A percentile compares a stretch with the other conserved stretches of the same genome.
Conservation (phyloP, 2,113 vertebrate genomes). For the Burhinus oedicnemus region DNA sequence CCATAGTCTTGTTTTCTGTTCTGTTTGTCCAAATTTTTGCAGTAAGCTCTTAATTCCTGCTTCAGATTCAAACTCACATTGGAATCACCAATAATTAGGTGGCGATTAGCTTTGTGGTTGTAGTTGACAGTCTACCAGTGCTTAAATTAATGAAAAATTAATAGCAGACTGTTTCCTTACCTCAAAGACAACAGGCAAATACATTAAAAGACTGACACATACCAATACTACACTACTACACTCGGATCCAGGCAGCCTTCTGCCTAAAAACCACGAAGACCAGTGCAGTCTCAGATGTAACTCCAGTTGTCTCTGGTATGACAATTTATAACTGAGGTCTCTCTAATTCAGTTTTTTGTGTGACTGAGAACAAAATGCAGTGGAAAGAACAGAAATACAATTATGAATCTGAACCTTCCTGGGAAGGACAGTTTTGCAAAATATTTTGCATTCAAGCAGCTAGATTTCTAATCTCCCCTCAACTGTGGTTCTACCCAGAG, state of each 20-base stretch:
- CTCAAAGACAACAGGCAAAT: neutral
- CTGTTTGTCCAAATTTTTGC: neutral
- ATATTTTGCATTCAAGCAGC: neutral
- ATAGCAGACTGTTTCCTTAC: neutral
- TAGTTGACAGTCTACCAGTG: neutral
- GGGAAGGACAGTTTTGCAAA: neutral
- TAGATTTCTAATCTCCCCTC: neutral
- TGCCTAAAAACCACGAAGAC: neutral
- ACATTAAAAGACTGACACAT: neutral
- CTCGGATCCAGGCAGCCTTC: neutral
- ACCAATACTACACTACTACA: neutral
- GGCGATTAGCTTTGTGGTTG: neutral
- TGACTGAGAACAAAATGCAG: neutral
- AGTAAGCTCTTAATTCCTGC: neutral
- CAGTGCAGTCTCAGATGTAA: neutral
- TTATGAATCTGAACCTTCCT: neutral
- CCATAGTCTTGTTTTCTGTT: neutral
- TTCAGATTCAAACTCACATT: neutral
- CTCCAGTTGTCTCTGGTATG: neutral
- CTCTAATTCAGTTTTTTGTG: neutral
- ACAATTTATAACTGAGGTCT: neutral
- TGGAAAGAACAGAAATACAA: neutral
- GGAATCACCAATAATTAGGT: neutral
- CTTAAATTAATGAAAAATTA: neutral
- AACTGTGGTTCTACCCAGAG: neutral